Base-by-base conservation (phyloP, 2,888 invertebrate genomes). In the Melieria crassipennis region DNA sequence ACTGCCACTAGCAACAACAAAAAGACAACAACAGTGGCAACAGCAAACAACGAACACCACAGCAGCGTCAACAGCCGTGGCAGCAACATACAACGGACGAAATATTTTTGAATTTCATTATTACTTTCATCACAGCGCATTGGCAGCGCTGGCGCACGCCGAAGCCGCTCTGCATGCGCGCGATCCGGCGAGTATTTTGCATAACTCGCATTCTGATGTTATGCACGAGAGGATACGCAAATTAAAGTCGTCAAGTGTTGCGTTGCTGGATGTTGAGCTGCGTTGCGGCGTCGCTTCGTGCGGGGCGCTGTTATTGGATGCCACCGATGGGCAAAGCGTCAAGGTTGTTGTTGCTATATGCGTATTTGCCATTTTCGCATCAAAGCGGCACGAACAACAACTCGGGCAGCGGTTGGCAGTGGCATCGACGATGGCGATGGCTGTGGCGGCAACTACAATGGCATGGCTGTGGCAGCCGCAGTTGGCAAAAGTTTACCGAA, bases 161-260 rank as follows among this genome's bases (percentile, higher is more conserved):
- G n/a, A 4, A 10, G 48, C 9, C 47, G 9, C 62, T 48, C 30
- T 61, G 7, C 16, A 13, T 7, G 1, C 30, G 30, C 30, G 11
- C 67, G 45, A 45, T 61, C 43, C 4, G 57, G n/a, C 43, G 60
- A 5, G 16, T 67, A 61, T 50, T 67, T 64, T 42, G 60, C 56
- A 62, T 64, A 69, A 61, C 68, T 67, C 66, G 50, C 67, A 67
- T 67, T 70, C 71, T 50, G 61, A 57, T 71, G 71, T 52, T 52
- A 67, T 74, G 67, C 71, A 71, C 69, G 67, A 71, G 67, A 71
- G 66, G 69, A 68, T 67, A 71, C 64, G 69, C 48, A 71, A 66
- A 74, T 71, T 74, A 74, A 74, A 74, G 63, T 65, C 65, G 57
- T 65, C 71, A 47, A 45, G 52, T 48, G 47, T 43, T 9, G 7